Evolutionary conservation across 2,113 vertebrate species (phyloP).

Genomic region (Miniopterus natalensis): DNA sequence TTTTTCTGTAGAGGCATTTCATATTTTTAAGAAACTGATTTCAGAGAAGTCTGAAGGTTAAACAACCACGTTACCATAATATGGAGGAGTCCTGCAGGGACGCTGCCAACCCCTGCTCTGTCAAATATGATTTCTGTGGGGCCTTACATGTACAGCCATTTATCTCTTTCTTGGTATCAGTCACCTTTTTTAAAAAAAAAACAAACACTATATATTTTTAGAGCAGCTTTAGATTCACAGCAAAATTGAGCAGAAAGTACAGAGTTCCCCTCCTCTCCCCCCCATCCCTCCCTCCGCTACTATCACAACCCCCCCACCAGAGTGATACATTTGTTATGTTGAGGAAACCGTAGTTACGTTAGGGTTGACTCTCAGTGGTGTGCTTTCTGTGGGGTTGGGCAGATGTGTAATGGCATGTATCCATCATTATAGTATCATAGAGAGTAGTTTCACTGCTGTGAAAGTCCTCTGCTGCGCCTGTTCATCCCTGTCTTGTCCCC

Average conservation of each 20-base stretch:
- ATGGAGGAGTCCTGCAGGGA: background rate
- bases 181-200: background rate
- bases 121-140: background rate
- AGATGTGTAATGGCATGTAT: background rate
- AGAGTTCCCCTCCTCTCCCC: background rate
- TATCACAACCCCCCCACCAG: background rate
- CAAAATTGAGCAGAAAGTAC: conserved; percentile 10
- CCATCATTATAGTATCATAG: background rate
- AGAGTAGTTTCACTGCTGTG: background rate
- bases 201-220: background rate
- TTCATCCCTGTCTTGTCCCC: background rate
- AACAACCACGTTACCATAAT: conserved; percentile 1
- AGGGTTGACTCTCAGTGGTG: background rate
- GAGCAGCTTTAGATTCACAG: conserved; percentile 30
- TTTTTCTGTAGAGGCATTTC: background rate
- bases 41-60: conserved; percentile 21
- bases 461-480: background rate
- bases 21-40: conserved; percentile 19
- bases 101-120: background rate
- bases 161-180: background rate
- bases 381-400: background rate
- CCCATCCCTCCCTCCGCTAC: accelerated
- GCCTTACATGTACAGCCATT: background rate
- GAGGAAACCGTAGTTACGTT: background rate
- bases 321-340: background rate